phyloP scores from a whole-genome alignment of 2,888 invertebrate genomes.

The Nipponacmea schrenckii region DNA sequence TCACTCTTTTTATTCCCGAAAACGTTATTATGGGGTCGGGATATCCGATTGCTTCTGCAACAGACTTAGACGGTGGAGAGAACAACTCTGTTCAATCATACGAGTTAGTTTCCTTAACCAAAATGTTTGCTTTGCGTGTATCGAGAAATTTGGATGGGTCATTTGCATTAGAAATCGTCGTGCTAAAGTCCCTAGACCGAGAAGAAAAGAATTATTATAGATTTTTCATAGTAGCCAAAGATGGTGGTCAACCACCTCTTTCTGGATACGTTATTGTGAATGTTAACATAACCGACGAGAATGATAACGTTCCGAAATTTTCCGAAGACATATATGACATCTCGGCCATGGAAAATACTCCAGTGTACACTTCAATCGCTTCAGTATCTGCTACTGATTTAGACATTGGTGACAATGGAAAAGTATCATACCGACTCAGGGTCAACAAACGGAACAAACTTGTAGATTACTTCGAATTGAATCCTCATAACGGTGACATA shows the following conservation, averaged over 20 bases:
- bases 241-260: slow-evolving; percentile 10
- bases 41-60: slow-evolving; percentile 46
- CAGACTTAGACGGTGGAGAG: slow-evolving; percentile 48
- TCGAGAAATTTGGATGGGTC: slow-evolving; percentile 22
- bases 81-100: slow-evolving; percentile 50
- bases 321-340: slow-evolving; percentile 42
- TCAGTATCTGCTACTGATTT: slow-evolving; percentile 43
- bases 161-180: slow-evolving; percentile 21
- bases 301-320: slow-evolving; percentile 17
- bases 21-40: slow-evolving; percentile 38
- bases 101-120: slow-evolving; percentile 41
- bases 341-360: slow-evolving; percentile 50
- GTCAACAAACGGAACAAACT: slow-evolving; percentile 40
- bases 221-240: slow-evolving; percentile 16
- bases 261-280: slow-evolving; percentile 13
- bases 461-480: slow-evolving; percentile 42
- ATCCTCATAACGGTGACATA: slow-evolving; percentile 48
- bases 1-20: slow-evolving; percentile 47
- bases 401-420: slow-evolving; percentile 47
- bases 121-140: slow-evolving; percentile 34
- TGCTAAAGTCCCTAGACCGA: slow-evolving; percentile 15
- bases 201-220: slow-evolving; percentile 10
- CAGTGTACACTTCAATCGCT: slow-evolving; percentile 44
- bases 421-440: slow-evolving; percentile 38
- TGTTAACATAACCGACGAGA: slow-evolving; percentile 12